Evolutionary conservation across 2,113 vertebrate species (phyloP), one percentile per base, ranked within the genome.

Genomic region (Thalassarche chlororhynchos): DNA sequence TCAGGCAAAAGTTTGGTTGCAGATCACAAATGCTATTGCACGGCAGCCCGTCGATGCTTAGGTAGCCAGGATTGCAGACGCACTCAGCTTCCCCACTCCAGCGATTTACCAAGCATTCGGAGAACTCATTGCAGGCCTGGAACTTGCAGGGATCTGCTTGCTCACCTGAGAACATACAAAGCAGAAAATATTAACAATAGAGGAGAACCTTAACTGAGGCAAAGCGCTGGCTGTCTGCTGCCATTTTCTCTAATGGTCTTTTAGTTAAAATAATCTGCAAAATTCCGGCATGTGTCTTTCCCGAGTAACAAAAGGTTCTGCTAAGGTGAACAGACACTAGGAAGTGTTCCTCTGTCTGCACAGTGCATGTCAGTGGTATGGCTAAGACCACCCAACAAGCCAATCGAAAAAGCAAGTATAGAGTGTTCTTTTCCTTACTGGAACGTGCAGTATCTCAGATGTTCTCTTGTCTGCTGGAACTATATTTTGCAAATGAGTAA

Each of bases 51-150:
- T 99, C 98, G 19, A 99, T 98, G 76, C 99, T 99, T 24, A 99
- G 93, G 93, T 99, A 99, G 17, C 99, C 99, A 12, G 99, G 97
- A 11, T 98, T 94, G 55, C 99, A 99, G 57, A 99, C 99, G 4
- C 99, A 99, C 97, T 99, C 99, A 0, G 99, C 99, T 95, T 99
- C 99, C 25, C 99, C 98, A 6, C 98, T 99, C 99, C 99, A 99
- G 14, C 97, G 98, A 68, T 99, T 99, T 24, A 99, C 99, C 83
- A 98, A 88, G 81, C 99, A 99, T 38, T 98, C 98, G 0, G 99
- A 99, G 94, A 99, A 99, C 61, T 99, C 98, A 19, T 99, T 99
- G 95, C 99, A 99, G 14, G 99, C 99, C 93, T 99, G 99, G 98
- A 99, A 99, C 95, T 99, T 99, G 97, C 99, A 99, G 36, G 98